Evolutionary conservation across 2,888 invertebrate species (phyloP).

Genomic region (Leptopilina syphax): DNA sequence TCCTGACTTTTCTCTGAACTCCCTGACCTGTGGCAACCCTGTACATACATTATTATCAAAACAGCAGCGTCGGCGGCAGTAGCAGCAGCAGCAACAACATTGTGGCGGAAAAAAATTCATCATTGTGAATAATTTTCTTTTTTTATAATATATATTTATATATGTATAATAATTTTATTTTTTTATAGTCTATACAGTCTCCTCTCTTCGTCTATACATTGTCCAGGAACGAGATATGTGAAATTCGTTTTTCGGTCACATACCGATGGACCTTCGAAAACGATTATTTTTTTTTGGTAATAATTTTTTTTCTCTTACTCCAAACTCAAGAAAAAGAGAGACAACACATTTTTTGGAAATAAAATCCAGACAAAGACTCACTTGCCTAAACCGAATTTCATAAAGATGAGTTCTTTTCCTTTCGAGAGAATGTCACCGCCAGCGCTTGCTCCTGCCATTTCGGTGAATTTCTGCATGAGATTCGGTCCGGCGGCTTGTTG

Average conservation of each 20-base stretch:
- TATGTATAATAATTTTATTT: background rate
- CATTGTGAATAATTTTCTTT: background rate
- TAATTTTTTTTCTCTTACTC: background rate
- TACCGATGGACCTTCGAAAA: conserved; percentile 40
- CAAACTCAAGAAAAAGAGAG: background rate
- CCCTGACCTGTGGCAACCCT: no score
- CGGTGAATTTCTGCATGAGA: conserved; percentile 92
- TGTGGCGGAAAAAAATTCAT: conserved; percentile 44
- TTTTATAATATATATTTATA: no score
- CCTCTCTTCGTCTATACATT: conserved; percentile 18
- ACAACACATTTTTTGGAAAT: background rate
- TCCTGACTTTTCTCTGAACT: no score
- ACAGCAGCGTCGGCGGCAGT: conserved; percentile 51
- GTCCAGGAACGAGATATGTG: conserved; percentile 51
- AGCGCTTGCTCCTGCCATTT: conserved; percentile 87
- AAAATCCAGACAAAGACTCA: conserved; percentile 62
- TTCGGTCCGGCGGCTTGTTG: conserved; percentile 81
- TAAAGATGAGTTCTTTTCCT: conserved; percentile 95
- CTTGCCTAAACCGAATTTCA: conserved; percentile 92
- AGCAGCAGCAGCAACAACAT: conserved; percentile 56
- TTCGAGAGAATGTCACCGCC: conserved; percentile 94
- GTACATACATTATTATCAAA: conserved; percentile 3
- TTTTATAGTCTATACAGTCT: conserved; percentile 14
- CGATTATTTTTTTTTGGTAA: background rate
- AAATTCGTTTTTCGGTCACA: conserved; percentile 38